Evolutionary conservation across 2,113 vertebrate species (phyloP).

Genomic region (Amblyornis subalaris): DNA sequence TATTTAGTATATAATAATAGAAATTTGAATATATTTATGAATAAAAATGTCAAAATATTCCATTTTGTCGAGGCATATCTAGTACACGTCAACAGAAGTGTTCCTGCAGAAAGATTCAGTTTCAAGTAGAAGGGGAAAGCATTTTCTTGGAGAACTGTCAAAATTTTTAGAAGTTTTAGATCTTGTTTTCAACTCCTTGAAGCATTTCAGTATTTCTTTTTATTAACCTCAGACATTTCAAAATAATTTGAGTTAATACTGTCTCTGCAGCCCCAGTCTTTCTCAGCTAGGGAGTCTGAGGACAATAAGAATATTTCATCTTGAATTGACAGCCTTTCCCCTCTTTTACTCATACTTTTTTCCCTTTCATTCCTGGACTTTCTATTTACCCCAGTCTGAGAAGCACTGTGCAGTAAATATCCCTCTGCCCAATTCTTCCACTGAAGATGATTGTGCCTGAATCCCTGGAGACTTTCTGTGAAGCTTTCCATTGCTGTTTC

Average conservation of each 20-base stretch:
- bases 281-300: background rate
- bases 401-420: background rate
- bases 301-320: background rate
- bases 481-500: conserved; percentile 24
- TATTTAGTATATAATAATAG: background rate
- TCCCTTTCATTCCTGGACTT: background rate
- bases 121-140: background rate
- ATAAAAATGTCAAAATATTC: background rate
- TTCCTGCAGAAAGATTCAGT: background rate
- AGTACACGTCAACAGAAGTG: background rate
- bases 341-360: background rate
- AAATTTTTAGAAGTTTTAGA: background rate
- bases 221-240: background rate
- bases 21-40: background rate
- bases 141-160: background rate
- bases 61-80: background rate
- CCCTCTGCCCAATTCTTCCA: background rate
- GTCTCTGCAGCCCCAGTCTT: background rate
- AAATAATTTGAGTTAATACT: background rate
- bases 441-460: background rate
- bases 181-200: background rate
- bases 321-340: background rate
- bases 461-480: background rate
- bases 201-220: background rate
- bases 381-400: background rate